A percentile compares a stretch with the other conserved stretches of the same genome.
phyloP scores from a whole-genome alignment of 1,140 invertebrate genomes.

The Tetragonula clypearis region DNA sequence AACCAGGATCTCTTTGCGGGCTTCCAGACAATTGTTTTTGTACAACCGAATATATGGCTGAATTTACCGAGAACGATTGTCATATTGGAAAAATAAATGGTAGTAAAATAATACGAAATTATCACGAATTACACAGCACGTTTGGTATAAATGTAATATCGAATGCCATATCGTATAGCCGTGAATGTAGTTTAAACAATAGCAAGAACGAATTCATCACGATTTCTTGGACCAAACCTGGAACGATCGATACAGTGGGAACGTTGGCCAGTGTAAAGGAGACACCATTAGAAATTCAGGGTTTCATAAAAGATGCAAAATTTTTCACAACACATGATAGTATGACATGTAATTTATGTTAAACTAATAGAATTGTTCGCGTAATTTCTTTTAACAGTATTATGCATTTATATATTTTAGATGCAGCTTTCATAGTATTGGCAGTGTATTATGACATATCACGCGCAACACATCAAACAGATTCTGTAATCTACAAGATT shows the following conservation, averaged over 20 bases:
- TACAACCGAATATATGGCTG: constrained; percentile 59
- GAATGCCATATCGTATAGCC: constrained; percentile 53
- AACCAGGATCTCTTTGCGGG: constrained; percentile 64
- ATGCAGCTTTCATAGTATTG: constrained; percentile 60
- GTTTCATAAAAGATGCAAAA: constrained; percentile 64
- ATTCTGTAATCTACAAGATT: constrained; percentile 67
- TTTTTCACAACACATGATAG: constrained; percentile 58
- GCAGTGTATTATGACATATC: constrained; percentile 67
- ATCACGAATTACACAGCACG: constrained; percentile 46
- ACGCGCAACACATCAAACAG: constrained; percentile 46
- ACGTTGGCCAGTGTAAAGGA: constrained; percentile 4
- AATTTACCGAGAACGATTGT: constrained; percentile 44
- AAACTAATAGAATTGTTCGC: not conserved
- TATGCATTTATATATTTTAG: constrained; percentile 48
- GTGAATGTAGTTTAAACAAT: constrained; percentile 41
- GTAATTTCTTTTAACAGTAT: constrained; percentile 3
- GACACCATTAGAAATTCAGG: constrained; percentile 36
- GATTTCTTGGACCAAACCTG: constrained; percentile 56
- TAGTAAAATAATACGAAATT: constrained; percentile 54
- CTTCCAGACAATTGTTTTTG: constrained; percentile 67
- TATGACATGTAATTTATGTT: constrained; percentile 23
- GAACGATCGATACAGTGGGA: not conserved
- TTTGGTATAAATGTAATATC: constrained; percentile 61
- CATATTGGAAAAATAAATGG: constrained; percentile 25
- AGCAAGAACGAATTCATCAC: constrained; percentile 45